These are phyloP conservation scores for Hoplostethus atlanticus DNA, from an alignment of 2,797 vertebrate genomes.

Conservation along the genomic window DNA sequence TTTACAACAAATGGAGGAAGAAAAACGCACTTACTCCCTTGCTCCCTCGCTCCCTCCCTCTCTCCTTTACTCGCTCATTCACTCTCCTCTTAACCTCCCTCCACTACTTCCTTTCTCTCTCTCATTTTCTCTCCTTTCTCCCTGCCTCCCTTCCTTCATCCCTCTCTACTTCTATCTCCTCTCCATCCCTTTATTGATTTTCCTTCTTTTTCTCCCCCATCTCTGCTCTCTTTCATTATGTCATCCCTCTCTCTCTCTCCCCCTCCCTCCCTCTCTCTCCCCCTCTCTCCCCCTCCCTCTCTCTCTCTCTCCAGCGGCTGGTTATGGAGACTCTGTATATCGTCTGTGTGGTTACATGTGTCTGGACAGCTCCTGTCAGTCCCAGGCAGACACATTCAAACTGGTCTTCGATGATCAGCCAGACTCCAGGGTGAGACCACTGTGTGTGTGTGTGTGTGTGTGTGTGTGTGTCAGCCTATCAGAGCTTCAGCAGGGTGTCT, in stretches of 20 bases:
- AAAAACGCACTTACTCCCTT: no score
- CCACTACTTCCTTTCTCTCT: neutral
- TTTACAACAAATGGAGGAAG: accelerated
- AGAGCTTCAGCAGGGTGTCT: no score
- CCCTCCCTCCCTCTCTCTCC: neutral
- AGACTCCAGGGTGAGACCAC: slow-evolving; percentile 85
- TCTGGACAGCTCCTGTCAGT: slow-evolving; percentile 88
- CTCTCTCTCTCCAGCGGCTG: slow-evolving; percentile 72
- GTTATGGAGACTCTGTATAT: slow-evolving; percentile 78
- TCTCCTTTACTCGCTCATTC: no score
- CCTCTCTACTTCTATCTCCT: neutral
- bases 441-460: slow-evolving; percentile 1
- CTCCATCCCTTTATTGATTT: neutral
- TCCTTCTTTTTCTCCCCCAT: neutral
- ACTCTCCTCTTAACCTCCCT: no score
- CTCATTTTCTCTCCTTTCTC: neutral
- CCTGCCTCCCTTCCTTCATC: neutral
- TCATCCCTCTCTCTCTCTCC: neutral
- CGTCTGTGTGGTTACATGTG: slow-evolving; percentile 92
- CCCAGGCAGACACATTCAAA: slow-evolving; percentile 89
- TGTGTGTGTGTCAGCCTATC: neutral
- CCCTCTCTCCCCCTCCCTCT: neutral
- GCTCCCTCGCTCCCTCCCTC: no score
- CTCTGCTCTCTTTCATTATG: no score
- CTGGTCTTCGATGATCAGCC: slow-evolving; percentile 91